Evolutionary conservation across 2,888 invertebrate species (phyloP).

Genomic region (Amphiduros pacificus): DNA sequence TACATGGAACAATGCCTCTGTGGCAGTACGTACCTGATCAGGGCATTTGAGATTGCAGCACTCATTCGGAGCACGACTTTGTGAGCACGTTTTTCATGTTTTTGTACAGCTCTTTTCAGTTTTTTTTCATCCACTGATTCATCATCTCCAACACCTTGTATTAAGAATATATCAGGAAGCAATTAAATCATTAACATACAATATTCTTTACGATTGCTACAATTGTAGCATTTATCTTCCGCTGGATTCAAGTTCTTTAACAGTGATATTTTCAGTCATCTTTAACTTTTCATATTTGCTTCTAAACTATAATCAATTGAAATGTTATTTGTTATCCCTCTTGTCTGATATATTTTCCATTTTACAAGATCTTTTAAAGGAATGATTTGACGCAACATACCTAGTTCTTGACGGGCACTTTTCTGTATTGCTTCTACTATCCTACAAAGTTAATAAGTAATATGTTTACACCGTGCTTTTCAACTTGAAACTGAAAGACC

Average conservation of each 20-base stretch:
- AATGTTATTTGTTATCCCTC: too few species aligned
- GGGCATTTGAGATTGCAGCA: conserved; percentile 76
- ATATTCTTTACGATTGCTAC: background rate
- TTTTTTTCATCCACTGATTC: conserved; percentile 43
- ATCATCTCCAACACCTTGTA: conserved; percentile 49
- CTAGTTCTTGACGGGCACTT: conserved; percentile 14
- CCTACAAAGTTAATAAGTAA: conserved; percentile 1
- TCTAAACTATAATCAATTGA: too few species aligned
- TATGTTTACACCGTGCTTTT: too few species aligned
- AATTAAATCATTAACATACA: conserved; percentile 62
- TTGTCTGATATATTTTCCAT: too few species aligned
- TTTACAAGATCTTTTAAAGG: too few species aligned
- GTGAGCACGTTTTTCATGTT: conserved; percentile 71
- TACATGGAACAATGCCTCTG: background rate
- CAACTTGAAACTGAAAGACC: too few species aligned
- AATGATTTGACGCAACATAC: too few species aligned
- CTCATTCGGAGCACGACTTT: conserved; percentile 76
- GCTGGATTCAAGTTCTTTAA: too few species aligned
- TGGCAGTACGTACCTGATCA: conserved; percentile 48
- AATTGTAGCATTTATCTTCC: background rate
- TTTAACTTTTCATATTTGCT: too few species aligned
- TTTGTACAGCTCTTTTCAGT: conserved; percentile 65
- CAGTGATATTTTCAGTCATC: too few species aligned
- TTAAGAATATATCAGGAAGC: conserved; percentile 37
- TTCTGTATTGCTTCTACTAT: conserved; percentile 22